These are phyloP conservation scores for Drosophila infuscata DNA, from an alignment of 2,888 invertebrate genomes.

Conservation along the genomic window DNA sequence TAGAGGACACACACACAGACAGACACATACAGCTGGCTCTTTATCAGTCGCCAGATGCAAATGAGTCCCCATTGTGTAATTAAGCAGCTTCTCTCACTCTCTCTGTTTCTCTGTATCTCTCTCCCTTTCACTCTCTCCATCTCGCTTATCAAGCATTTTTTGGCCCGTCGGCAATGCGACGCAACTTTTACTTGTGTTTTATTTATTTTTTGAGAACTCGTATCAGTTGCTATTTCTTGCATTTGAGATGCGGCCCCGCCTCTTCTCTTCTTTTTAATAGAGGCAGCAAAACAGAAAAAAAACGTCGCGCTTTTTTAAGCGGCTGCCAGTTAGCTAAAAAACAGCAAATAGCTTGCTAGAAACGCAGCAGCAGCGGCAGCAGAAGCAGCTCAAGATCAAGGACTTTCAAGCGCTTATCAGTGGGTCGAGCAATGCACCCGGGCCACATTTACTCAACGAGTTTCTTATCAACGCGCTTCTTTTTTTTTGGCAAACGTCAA, in stretches of 20 bases:
- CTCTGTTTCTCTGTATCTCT: not conserved
- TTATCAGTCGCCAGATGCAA: constrained; percentile 63
- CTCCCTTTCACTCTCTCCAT: constrained; percentile 23
- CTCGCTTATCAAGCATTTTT: constrained; percentile 24
- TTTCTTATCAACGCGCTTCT: constrained; percentile 65
- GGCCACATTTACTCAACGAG: constrained; percentile 76
- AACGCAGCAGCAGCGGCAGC: constrained; percentile 50
- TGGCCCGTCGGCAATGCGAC: constrained; percentile 44
- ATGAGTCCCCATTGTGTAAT: constrained; percentile 69
- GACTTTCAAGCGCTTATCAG: constrained; percentile 72
- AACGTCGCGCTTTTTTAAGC: constrained; percentile 47
- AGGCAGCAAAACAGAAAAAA: constrained; percentile 1
- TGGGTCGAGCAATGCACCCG: constrained; percentile 79
- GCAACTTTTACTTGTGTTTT: constrained; percentile 44
- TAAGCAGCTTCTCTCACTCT: constrained; percentile 27
- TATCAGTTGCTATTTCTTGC: constrained; percentile 59
- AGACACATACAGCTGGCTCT: constrained; percentile 14
- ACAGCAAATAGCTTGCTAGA: constrained; percentile 10
- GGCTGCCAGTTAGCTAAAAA: constrained; percentile 54
- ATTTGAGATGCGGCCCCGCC: constrained; percentile 32
- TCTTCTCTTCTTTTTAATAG: constrained; percentile 14
- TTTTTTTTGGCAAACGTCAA: constrained; percentile 27
- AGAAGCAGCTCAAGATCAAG: constrained; percentile 76
- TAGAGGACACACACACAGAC: not conserved
- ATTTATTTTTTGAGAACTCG: constrained; percentile 19